A percentile compares a stretch with the other conserved stretches of the same genome.
Conservation (phyloP, 2,888 invertebrate species). For the Lasioglossum lativentre region DNA sequence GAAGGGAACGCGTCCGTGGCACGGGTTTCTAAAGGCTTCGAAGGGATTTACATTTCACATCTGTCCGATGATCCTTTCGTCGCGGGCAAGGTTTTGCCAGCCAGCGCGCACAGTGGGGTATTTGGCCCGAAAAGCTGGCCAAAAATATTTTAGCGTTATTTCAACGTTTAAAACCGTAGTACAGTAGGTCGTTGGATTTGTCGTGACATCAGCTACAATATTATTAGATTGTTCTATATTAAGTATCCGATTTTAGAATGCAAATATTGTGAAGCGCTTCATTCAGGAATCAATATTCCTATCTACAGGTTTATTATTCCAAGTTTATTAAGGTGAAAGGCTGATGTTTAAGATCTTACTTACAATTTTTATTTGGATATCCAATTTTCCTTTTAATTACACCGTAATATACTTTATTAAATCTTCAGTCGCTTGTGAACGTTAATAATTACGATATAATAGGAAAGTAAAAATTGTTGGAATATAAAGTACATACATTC, state of each 20-base stretch:
- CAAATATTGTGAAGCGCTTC: too few relatives aligned
- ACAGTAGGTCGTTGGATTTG: not conserved
- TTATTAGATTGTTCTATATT: not conserved
- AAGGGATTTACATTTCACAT: conserved; percentile 40
- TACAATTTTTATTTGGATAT: too few relatives aligned
- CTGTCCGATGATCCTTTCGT: conserved; percentile 35
- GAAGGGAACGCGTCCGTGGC: not conserved
- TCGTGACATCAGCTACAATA: not conserved
- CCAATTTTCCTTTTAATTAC: too few relatives aligned
- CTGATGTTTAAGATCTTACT: too few relatives aligned
- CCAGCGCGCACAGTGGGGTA: not conserved
- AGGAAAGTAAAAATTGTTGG: not conserved
- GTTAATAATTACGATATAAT: too few relatives aligned
- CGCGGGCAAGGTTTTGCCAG: not conserved
- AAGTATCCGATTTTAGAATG: too few relatives aligned
- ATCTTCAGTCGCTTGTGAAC: too few relatives aligned
- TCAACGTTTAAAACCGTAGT: not conserved
- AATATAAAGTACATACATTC: not conserved
- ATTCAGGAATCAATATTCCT: too few relatives aligned
- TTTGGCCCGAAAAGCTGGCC: not conserved
- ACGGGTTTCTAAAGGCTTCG: conserved; percentile 13
- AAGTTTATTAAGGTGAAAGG: too few relatives aligned
- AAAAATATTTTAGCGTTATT: not conserved
- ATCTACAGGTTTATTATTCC: too few relatives aligned
- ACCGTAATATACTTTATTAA: too few relatives aligned